These are phyloP conservation scores for Drosophila bipectinata DNA, from an alignment of 1,140 invertebrate species.

Conservation along the genomic window DNA sequence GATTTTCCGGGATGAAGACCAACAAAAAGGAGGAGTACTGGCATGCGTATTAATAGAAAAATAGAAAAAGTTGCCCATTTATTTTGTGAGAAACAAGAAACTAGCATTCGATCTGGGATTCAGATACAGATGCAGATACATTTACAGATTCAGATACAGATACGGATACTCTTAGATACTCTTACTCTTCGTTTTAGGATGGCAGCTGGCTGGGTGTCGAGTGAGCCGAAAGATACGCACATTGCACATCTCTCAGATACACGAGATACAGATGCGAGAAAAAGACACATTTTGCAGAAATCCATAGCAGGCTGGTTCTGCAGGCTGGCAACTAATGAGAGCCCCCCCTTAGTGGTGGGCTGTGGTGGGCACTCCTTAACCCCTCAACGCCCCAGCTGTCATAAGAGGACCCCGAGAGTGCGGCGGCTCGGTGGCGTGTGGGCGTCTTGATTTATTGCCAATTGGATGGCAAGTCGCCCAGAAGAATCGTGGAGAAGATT, in stretches of 20 bases:
- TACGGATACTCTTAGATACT: background rate
- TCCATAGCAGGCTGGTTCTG: constrained; percentile 23
- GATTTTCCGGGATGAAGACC: constrained; percentile 49
- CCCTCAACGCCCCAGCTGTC: constrained; percentile 50
- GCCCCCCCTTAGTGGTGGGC: background rate
- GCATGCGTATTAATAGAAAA: constrained; percentile 62
- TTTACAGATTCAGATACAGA: background rate
- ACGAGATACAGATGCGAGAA: constrained; percentile 12
- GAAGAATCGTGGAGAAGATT: constrained; percentile 36
- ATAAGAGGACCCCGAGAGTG: constrained; percentile 20
- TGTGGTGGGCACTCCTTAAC: constrained; percentile 13
- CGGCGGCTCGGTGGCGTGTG: constrained; percentile 45
- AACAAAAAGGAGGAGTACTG: constrained; percentile 16
- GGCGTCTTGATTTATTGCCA: constrained; percentile 80
- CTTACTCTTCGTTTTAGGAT: background rate
- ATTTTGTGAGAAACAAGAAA: constrained; percentile 54
- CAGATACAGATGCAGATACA: constrained; percentile 20
- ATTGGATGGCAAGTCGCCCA: constrained; percentile 49
- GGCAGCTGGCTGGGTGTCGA: constrained; percentile 55
- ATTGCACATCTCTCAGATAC: constrained; percentile 48
- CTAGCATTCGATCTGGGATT: background rate
- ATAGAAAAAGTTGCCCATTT: constrained; percentile 40
- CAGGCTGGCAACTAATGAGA: constrained; percentile 41
- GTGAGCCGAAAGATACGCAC: background rate
- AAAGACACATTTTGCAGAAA: constrained; percentile 7